These are phyloP conservation scores for Pseudeuparius sepicola DNA, from an alignment of 2,888 invertebrate genomes.

Conservation along the genomic window DNA sequence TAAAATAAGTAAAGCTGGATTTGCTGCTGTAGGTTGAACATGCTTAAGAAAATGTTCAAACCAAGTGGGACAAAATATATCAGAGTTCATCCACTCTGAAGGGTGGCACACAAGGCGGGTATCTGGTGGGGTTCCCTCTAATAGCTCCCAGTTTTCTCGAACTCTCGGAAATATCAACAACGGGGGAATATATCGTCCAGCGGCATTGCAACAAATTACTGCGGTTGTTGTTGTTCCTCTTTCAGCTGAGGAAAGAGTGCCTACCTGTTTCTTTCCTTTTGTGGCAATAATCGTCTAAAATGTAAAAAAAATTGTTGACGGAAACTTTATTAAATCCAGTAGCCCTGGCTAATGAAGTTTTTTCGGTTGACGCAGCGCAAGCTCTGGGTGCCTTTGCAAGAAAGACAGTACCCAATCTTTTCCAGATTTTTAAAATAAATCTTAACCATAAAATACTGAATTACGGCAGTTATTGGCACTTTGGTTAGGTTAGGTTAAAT, in stretches of 20 bases:
- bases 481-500: too few relatives aligned
- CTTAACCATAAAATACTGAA: too few relatives aligned
- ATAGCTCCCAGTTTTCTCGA: constrained; percentile 16
- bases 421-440: too few relatives aligned
- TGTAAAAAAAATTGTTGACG: too few relatives aligned
- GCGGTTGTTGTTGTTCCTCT: constrained; percentile 6
- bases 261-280: constrained; percentile 10
- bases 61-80: constrained; percentile 17
- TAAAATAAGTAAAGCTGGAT: constrained; percentile 12
- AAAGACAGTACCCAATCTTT: too few relatives aligned
- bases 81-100: constrained; percentile 17
- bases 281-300: constrained; percentile 1
- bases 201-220: constrained; percentile 8
- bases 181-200: constrained; percentile 7
- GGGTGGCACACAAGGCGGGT: constrained; percentile 17
- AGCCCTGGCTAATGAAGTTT: too few relatives aligned
- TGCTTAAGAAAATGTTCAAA: constrained; percentile 13
- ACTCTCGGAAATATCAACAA: constrained; percentile 6
- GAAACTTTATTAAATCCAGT: too few relatives aligned
- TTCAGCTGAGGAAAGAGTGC: constrained; percentile 8
- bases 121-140: constrained; percentile 17
- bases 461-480: too few relatives aligned
- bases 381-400: too few relatives aligned
- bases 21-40: constrained; percentile 9
- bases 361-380: too few relatives aligned